Percentiles rank a stretch among this genome's conserved stretches.
These are phyloP conservation scores for Drosophila sechellia DNA, from an alignment of 1,140 invertebrate genomes.

Conservation along the genomic window DNA sequence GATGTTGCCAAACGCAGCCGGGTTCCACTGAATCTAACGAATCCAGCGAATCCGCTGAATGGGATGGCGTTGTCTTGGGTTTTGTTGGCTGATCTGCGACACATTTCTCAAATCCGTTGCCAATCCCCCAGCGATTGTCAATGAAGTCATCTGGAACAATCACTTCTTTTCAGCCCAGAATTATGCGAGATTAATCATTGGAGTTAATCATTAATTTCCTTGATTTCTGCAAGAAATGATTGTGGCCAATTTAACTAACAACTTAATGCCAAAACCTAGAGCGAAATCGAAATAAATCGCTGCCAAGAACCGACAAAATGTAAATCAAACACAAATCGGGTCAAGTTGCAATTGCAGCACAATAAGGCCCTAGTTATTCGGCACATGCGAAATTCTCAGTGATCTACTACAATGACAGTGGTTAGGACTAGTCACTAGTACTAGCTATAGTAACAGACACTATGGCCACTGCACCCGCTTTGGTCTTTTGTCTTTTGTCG, in stretches of 20 bases:
- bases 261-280: conserved; percentile 55
- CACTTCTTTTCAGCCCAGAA: conserved; percentile 49
- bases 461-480: conserved; percentile 21
- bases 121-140: conserved; percentile 46
- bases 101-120: conserved; percentile 56
- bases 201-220: conserved; percentile 67
- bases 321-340: conserved; percentile 56
- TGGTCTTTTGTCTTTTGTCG: conserved; percentile 24
- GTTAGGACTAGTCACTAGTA: conserved; percentile 19
- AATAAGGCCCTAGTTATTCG: conserved; percentile 70
- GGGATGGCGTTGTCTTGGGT: conserved; percentile 30
- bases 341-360: conserved; percentile 63
- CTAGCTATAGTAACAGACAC: conserved; percentile 8
- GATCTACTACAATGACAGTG: conserved; percentile 67
- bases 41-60: conserved; percentile 27
- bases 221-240: conserved; percentile 56
- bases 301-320: conserved; percentile 55
- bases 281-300: conserved; percentile 42
- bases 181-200: conserved; percentile 77
- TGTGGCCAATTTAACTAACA: conserved; percentile 68
- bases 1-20: conserved; percentile 63
- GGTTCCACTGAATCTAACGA: conserved; percentile 24
- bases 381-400: conserved; percentile 81
- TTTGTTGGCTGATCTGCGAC: conserved; percentile 59
- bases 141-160: conserved; percentile 63